Base-by-base conservation (phyloP, 2,888 invertebrate genomes). In the Stegana nigrithorax region DNA sequence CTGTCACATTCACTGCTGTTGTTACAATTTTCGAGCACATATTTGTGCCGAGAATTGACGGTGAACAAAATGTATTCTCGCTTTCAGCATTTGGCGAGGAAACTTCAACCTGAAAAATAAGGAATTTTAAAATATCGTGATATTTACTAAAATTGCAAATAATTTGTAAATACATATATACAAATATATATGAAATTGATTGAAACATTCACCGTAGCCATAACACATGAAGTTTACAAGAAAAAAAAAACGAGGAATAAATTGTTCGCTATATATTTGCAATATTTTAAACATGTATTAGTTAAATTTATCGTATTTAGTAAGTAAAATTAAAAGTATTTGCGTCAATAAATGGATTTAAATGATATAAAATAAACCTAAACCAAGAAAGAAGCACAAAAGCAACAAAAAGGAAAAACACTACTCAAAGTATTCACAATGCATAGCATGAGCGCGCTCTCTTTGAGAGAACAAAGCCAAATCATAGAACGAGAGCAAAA, bases 61-160 rank as follows among this genome's bases (percentile, higher is more conserved):
- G 84, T 68, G 86, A 85, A 73, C 86, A 86, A 70, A 86, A 83
- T 68, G 85, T 84, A 63, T 83, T 84, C 70, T 86, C 86, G 64
- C 78, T 83, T 72, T 86, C 86, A 64, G 86, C 84, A 81, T 84
- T 86, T 70, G 86, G 86, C 39, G 86, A 86, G 55, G 86, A 85
- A 55, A 86, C 85, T 78, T 86, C 86, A 63, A 86, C 86, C 86
- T 86, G 64, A 12, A 57, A 36, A 55, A 7, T 8, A n/a, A 45
- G 23, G 21, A 19, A 45, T 45, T 10, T 0, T 29, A 19, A 63
- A 71, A 56, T 32, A 53, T 63, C 55, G 57, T 68, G 77, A 77
- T 74, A 76, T n/a, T n/a, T n/a, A 74, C 68, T 50, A 63, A 59
- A 61, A 68, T 59, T 50, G 67, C 61, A 70, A 60, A 70, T 62